Evolutionary conservation across 2,888 invertebrate genomes (phyloP).

Genomic region (Phyto melanocephala): DNA sequence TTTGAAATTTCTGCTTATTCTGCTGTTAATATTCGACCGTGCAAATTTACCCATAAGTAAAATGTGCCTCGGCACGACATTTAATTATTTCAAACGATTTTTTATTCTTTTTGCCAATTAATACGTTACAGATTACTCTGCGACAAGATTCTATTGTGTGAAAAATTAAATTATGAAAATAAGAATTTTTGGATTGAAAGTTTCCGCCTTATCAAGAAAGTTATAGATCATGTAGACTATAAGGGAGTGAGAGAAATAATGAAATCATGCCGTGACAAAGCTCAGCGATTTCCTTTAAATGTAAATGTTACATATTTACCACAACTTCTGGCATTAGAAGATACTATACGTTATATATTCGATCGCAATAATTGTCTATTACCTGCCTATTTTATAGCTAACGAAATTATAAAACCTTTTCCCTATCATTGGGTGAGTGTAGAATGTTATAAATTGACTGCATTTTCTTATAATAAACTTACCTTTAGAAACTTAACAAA

Average conservation of each 20-base stretch:
- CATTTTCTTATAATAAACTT: background rate
- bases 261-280: constrained; percentile 95
- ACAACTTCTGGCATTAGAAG: constrained; percentile 89
- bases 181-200: constrained; percentile 94
- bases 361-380: constrained; percentile 94
- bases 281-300: constrained; percentile 87
- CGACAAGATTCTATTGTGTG: constrained; percentile 90
- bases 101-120: too few relatives aligned
- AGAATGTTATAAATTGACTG: background rate
- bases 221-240: constrained; percentile 95
- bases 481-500: constrained; percentile 86
- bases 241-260: constrained; percentile 96
- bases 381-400: constrained; percentile 96
- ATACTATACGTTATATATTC: constrained; percentile 92
- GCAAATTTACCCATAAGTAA: background rate
- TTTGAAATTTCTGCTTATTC: background rate
- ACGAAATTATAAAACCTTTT: constrained; percentile 91
- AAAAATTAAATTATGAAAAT: constrained; percentile 89
- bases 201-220: constrained; percentile 89
- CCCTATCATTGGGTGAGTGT: constrained; percentile 88
- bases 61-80: background rate
- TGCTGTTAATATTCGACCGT: too few relatives aligned
- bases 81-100: too few relatives aligned
- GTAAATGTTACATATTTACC: constrained; percentile 89
- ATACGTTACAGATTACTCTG: constrained; percentile 85